Evolutionary conservation across 2,113 vertebrate species (phyloP).

Genomic region (Melanerpes aurifrons): DNA sequence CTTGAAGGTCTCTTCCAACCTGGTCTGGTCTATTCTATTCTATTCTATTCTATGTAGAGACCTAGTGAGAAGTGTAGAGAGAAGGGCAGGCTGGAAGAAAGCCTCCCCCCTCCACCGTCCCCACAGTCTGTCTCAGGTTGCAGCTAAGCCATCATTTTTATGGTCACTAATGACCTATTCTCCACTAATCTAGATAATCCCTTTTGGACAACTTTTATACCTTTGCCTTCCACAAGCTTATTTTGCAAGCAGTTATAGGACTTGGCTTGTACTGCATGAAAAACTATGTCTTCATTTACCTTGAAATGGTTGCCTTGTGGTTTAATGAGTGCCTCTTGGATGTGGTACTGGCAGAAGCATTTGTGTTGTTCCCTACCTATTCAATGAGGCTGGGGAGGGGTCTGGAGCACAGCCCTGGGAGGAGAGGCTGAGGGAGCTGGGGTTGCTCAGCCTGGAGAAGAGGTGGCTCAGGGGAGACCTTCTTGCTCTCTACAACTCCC

Average conservation of each 20-base stretch:
- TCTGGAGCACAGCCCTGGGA: too few relatives aligned
- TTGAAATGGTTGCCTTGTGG: background rate
- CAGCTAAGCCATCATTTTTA: slow-evolving; percentile 61
- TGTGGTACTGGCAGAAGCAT: background rate
- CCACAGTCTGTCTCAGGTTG: slow-evolving; percentile 1
- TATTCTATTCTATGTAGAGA: too few relatives aligned
- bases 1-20: too few relatives aligned
- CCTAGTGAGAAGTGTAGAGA: background rate
- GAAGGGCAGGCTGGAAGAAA: background rate
- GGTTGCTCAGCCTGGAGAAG: too few relatives aligned
- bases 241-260: background rate
- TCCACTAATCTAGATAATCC: slow-evolving; percentile 44
- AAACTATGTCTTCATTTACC: background rate
- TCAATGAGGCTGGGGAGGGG: too few relatives aligned
- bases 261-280: background rate
- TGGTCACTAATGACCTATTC: slow-evolving; percentile 52
- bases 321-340: background rate
- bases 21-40: too few relatives aligned
- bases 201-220: slow-evolving; percentile 55
- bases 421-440: too few relatives aligned
- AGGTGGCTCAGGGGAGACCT: too few relatives aligned
- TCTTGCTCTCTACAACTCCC: too few relatives aligned
- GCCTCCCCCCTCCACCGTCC: background rate
- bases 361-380: background rate
- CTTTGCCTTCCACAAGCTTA: slow-evolving; percentile 28